phyloP scores from a whole-genome alignment of 1,140 invertebrate genomes.

The Cyclargus thomasi region DNA sequence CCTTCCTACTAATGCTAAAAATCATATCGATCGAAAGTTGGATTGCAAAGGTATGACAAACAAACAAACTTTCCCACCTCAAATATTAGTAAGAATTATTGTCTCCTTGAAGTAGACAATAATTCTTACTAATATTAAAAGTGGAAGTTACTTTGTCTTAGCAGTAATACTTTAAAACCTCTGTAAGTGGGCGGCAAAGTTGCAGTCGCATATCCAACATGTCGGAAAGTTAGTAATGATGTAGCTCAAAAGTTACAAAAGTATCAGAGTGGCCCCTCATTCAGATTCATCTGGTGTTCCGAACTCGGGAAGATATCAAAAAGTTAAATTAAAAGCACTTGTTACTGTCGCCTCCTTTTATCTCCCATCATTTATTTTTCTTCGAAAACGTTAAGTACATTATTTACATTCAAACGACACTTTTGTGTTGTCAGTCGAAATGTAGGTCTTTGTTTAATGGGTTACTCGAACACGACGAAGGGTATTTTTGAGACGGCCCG shows the following conservation, averaged over 20 bases:
- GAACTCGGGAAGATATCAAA: conserved; percentile 36
- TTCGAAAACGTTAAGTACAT: conserved; percentile 18
- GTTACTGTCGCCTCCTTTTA: conserved; percentile 37
- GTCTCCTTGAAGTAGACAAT: no score
- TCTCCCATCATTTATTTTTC: conserved; percentile 34
- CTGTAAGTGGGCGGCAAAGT: background rate
- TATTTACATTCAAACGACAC: conserved; percentile 13
- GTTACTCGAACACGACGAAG: background rate
- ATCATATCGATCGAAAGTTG: no score
- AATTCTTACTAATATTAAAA: no score
- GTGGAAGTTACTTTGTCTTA: no score
- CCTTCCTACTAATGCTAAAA: no score
- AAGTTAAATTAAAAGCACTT: conserved; percentile 42
- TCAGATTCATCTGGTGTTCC: conserved; percentile 32
- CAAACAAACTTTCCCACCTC: no score
- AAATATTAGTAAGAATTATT: no score
- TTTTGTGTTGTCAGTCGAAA: background rate
- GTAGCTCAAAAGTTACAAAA: conserved; percentile 4
- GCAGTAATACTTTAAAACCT: background rate
- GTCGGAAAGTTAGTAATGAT: conserved; percentile 6
- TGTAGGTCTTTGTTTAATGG: background rate
- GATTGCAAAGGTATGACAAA: no score
- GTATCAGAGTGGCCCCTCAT: conserved; percentile 24
- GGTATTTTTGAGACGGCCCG: background rate
- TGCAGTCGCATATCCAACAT: background rate